Conservation (phyloP, 2,797 vertebrate species). For the Oreochromis mossambicus region DNA sequence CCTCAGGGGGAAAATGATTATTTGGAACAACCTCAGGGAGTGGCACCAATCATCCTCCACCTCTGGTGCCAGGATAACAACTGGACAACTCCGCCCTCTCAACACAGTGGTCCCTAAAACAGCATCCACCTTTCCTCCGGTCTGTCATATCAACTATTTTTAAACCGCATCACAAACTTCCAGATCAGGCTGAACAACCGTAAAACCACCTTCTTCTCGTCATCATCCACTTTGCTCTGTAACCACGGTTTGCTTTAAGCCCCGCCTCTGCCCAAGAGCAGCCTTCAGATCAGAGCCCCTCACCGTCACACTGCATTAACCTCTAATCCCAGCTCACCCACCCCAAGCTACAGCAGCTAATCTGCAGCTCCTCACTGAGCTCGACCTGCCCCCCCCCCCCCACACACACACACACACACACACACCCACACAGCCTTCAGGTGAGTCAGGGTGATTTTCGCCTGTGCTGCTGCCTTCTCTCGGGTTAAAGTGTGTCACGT, state of each 20-base stretch:
- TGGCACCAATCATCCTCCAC: background rate
- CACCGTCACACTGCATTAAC: slow-evolving; percentile 9
- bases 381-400: slow-evolving; percentile 33
- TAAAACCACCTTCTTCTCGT: background rate
- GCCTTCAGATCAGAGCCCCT: slow-evolving; percentile 8
- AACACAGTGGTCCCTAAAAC: background rate
- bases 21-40: background rate
- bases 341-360: slow-evolving; percentile 14
- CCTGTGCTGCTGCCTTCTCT: background rate
- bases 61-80: background rate
- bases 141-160: background rate
- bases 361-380: slow-evolving; percentile 38
- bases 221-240: background rate
- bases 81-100: background rate
- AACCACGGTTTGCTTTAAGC: background rate
- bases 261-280: background rate
- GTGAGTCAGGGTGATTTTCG: background rate
- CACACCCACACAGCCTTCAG: background rate
- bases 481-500: background rate
- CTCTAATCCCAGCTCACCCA: slow-evolving; percentile 39
- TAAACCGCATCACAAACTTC: background rate
- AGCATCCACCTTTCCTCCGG: background rate
- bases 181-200: background rate
- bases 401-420: background rate
- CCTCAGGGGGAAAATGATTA: background rate